These are phyloP conservation scores for Morphnarchus princeps DNA, from an alignment of 2,113 vertebrate genomes.

Conservation along the genomic window DNA sequence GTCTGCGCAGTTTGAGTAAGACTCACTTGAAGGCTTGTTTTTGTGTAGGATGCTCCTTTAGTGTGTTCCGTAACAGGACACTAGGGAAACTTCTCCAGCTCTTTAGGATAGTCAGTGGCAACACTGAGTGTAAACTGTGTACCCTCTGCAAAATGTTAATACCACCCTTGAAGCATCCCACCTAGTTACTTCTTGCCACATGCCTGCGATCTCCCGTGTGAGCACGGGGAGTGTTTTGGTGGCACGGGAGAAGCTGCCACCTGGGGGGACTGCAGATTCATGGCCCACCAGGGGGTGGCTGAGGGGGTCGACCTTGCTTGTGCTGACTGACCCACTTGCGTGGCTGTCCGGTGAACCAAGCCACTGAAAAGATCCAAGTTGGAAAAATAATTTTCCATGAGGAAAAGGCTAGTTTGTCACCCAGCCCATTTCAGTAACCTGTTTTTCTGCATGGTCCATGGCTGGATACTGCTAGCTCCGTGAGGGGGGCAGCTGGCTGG, in stretches of 20 bases:
- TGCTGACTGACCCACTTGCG: not conserved
- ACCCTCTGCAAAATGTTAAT: not conserved
- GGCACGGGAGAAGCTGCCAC: not conserved
- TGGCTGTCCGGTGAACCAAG: not conserved
- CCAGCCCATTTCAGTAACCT: not conserved
- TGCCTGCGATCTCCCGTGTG: fast-evolving
- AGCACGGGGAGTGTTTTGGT: not conserved
- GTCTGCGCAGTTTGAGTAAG: not conserved
- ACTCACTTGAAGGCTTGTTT: not conserved
- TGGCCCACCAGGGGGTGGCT: not conserved
- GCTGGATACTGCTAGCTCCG: no score
- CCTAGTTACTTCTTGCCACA: not conserved
- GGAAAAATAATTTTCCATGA: not conserved
- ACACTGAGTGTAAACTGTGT: not conserved
- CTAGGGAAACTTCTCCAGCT: not conserved
- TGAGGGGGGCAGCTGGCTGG: not conserved
- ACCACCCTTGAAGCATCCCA: not conserved
- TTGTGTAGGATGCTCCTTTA: not conserved
- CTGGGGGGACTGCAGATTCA: not conserved
- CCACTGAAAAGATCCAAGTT: not conserved
- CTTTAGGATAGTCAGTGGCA: not conserved
- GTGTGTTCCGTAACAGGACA: not conserved
- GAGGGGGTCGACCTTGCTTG: not conserved
- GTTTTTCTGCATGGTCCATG: fast-evolving
- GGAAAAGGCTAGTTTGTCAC: not conserved